Percentiles rank a stretch among this genome's conserved stretches.
Evolutionary conservation across 2,797 vertebrate genomes (phyloP).

Genomic region (Microcaecilia unicolor): DNA sequence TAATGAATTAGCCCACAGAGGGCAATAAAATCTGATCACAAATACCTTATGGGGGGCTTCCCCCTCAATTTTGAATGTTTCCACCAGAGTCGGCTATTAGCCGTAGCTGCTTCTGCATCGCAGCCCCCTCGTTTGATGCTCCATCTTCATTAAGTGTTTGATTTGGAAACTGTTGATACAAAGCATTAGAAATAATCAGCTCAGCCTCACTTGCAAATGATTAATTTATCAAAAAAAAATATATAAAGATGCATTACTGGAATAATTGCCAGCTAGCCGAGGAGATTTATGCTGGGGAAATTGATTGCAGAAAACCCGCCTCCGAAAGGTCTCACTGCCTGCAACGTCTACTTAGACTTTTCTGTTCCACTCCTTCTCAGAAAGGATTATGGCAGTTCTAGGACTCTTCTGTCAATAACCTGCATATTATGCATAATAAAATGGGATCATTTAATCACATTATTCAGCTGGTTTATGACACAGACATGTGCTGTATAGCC

Average conservation of each 20-base stretch:
- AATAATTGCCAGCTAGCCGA: neutral
- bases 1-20: too few species aligned
- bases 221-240: neutral
- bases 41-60: too few species aligned
- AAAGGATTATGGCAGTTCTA: neutral
- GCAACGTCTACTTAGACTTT: too few species aligned
- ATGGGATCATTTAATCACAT: conserved; percentile 2
- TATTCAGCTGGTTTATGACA: too few species aligned
- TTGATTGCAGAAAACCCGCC: neutral
- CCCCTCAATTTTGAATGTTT: too few species aligned
- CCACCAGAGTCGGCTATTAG: too few species aligned
- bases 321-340: neutral
- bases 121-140: too few species aligned
- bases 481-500: too few species aligned
- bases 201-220: neutral
- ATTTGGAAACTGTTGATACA: too few species aligned
- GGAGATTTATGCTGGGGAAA: conserved; percentile 5
- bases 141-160: too few species aligned
- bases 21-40: too few species aligned
- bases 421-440: neutral
- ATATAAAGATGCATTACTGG: neutral
- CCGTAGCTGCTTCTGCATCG: too few species aligned
- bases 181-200: neutral
- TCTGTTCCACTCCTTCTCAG: neutral
- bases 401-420: conserved; percentile 2